Percentiles rank a stretch among this genome's conserved stretches.
phyloP scores from a whole-genome alignment of 2,113 vertebrate genomes.

The Tursiops truncatus region DNA sequence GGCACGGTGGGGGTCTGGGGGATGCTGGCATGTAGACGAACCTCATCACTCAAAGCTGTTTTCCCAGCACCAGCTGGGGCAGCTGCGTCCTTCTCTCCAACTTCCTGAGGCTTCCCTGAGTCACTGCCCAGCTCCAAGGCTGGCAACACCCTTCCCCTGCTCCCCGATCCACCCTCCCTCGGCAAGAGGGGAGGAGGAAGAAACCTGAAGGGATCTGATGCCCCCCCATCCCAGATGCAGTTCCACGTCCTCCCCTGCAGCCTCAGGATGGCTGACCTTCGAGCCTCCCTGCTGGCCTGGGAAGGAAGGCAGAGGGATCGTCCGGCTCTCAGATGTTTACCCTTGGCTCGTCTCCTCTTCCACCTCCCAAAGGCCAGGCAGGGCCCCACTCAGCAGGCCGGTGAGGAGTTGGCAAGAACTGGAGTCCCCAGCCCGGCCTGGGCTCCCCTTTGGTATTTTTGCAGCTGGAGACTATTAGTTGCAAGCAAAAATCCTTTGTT shows the following conservation, averaged over 20 bases:
- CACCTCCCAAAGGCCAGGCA: constrained; percentile 60
- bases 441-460: constrained; percentile 74
- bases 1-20: constrained; percentile 36
- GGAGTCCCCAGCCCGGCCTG: constrained; percentile 42
- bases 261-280: background rate
- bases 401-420: constrained; percentile 66
- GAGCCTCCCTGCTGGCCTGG: background rate
- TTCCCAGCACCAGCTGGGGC: constrained; percentile 71
- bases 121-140: constrained; percentile 64
- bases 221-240: background rate
- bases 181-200: background rate
- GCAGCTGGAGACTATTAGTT: constrained; percentile 79
- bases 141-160: constrained; percentile 60
- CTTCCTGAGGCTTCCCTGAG: constrained; percentile 75
- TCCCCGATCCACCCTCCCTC: background rate
- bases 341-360: constrained; percentile 48
- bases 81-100: constrained; percentile 20
- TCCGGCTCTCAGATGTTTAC: constrained; percentile 24
- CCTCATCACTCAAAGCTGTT: constrained; percentile 53
- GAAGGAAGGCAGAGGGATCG: background rate
- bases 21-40: constrained; percentile 29
- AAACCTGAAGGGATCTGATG: background rate
- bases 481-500: constrained; percentile 77
- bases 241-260: background rate
- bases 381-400: constrained; percentile 68